Evolutionary conservation across 2,888 invertebrate genomes (phyloP), one percentile per base, ranked within the genome.

Genomic region (Iselma pallidipennis): DNA sequence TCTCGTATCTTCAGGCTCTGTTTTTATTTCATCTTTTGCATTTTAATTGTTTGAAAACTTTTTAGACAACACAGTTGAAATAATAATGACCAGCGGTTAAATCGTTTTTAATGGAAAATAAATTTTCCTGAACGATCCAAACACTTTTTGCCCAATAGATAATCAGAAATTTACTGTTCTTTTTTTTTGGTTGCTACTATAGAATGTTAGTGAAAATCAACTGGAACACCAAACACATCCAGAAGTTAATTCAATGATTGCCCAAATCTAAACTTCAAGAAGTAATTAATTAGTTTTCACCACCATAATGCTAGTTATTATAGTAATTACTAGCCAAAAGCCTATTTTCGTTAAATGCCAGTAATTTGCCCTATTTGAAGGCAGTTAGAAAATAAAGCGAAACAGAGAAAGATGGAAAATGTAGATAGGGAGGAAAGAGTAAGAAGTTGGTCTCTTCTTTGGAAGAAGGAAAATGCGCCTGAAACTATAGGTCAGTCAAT

Each of bases 271-370:
- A 52, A 52, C 52, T 52, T 52, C 31, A 5, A 52, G 19, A 7
- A 23, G n/a, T 19, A 25, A 52, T 52, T 52, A 52, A 52, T 52
- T 52, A 52, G 52, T 52, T 52, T 19, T 10, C 52, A 14, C 21
- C 31, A 52, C 52, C 26, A 31, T 52, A 52, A 52, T 52, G 25
- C 23, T 16, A 33, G 29, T 52, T 19, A 52, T 52, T 31, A 52
- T 14, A 16, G 31, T 28, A 52, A 52, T 52, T 52, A 31, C 33
- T 14, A 52, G 16, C n/a, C 12, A 9, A 45, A 21, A 21, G 45
- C 21, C 45, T 45, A 45, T 45, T 45, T n/a, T 23, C 21, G 45
- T 23, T n/a, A n/a, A 45, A 21, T 23, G 9, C n/a, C 5, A 12
- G 45, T 45, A 45, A 45, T 45, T 45, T 45, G 21, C 45, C 5